Evolutionary conservation across 2,888 invertebrate species (phyloP).

Genomic region (Trichogramma dendrolimi): DNA sequence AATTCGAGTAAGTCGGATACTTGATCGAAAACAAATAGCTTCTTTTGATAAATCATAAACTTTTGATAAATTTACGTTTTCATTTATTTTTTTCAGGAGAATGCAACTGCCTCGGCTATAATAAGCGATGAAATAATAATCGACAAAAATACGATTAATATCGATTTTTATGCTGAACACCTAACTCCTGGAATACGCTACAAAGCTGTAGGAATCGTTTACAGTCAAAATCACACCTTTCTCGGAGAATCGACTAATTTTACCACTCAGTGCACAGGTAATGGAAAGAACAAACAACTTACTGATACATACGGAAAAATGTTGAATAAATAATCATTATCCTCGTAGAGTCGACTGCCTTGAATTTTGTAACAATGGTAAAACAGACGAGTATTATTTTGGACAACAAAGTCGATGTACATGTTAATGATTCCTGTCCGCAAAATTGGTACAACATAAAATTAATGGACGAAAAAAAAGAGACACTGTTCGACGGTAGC

Average conservation of each 20-base stretch:
- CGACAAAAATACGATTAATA: constrained; percentile 6
- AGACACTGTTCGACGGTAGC: neutral
- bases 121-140: constrained; percentile 1
- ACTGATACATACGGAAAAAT: neutral
- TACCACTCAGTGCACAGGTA: constrained; percentile 32
- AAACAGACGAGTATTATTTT: constrained; percentile 28
- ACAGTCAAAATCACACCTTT: neutral
- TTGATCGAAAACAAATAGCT: neutral
- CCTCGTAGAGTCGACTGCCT: constrained; percentile 2
- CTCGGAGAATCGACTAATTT: constrained; percentile 18
- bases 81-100: constrained; percentile 1
- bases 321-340: neutral
- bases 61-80: neutral
- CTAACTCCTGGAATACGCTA: constrained; percentile 31
- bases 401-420: neutral
- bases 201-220: neutral
- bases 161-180: constrained; percentile 10
- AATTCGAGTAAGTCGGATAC: constrained; percentile 24
- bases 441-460: constrained; percentile 31
- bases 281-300: constrained; percentile 3
- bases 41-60: neutral
- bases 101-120: neutral
- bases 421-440: constrained; percentile 30
- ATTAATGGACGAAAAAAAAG: constrained; percentile 2
- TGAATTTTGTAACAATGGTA: constrained; percentile 14